Conservation (phyloP, 2,113 vertebrate species). For the Crotalus horridus region DNA sequence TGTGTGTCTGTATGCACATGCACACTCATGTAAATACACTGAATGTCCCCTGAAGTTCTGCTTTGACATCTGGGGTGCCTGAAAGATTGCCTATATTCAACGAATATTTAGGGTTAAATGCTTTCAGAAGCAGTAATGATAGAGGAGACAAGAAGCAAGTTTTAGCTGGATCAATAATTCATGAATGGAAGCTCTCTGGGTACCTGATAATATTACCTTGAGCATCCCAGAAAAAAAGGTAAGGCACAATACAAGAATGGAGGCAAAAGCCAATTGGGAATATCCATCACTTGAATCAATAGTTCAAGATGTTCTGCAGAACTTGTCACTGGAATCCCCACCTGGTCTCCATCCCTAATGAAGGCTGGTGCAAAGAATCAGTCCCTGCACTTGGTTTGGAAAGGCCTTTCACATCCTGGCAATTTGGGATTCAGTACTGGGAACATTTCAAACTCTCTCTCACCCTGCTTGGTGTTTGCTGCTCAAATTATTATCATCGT, state of each 20-base stretch:
- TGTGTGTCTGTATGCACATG: neutral
- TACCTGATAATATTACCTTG: neutral
- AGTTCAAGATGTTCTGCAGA: neutral
- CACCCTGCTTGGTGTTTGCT: neutral
- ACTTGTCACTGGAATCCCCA: neutral
- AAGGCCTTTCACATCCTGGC: neutral
- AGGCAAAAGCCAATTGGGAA: neutral
- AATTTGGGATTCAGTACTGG: neutral
- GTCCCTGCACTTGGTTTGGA: neutral
- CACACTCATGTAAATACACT: neutral
- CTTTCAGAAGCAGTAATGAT: neutral
- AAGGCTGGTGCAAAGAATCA: neutral
- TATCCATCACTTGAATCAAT: neutral
- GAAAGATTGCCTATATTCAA: neutral
- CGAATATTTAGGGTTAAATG: neutral
- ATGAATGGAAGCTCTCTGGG: neutral
- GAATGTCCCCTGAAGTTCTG: neutral
- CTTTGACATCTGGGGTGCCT: neutral
- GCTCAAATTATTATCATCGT: neutral
- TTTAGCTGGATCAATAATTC: neutral
- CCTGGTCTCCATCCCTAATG: neutral
- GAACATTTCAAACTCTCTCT: neutral
- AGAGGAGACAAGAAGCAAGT: neutral
- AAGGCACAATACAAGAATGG: neutral
- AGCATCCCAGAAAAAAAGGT: neutral